Evolutionary conservation across 2,888 invertebrate species (phyloP).

Genomic region (Thalpophila matura): DNA sequence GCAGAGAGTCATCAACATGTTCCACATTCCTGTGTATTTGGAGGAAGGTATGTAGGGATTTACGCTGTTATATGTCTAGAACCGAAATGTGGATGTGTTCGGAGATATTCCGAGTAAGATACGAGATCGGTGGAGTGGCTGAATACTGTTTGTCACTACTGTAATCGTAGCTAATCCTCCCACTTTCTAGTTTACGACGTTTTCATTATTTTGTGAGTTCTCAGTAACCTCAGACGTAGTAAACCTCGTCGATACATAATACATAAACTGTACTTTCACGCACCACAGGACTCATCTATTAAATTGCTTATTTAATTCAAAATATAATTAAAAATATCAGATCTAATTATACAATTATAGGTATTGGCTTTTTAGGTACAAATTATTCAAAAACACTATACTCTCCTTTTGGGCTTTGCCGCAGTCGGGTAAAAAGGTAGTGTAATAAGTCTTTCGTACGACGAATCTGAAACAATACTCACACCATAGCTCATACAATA

Average conservation of each 20-base stretch:
- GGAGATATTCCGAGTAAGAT: not conserved
- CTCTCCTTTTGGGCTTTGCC: no score
- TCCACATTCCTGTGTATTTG: conserved; percentile 93
- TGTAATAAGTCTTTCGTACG: no score
- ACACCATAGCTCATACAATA: no score
- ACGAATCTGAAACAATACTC: no score
- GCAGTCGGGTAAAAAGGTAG: no score
- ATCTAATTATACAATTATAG: no score
- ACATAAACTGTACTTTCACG: not conserved
- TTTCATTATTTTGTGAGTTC: not conserved
- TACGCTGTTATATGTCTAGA: not conserved
- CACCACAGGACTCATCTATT: not conserved
- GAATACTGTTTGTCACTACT: not conserved
- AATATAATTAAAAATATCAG: no score
- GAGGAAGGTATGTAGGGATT: conserved; percentile 89
- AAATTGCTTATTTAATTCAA: no score
- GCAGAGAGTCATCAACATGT: conserved; percentile 92
- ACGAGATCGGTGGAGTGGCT: not conserved
- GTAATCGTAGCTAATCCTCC: conserved; percentile 16
- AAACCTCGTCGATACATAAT: no score
- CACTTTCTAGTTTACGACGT: conserved; percentile 10
- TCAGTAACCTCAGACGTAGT: not conserved
- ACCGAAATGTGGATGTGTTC: not conserved
- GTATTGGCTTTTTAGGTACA: no score
- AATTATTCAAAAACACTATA: no score